Percentiles rank a stretch among this genome's conserved stretches.
These are phyloP conservation scores for Drosophila chauvacae DNA, from an alignment of 1,140 invertebrate genomes.

Conservation along the genomic window DNA sequence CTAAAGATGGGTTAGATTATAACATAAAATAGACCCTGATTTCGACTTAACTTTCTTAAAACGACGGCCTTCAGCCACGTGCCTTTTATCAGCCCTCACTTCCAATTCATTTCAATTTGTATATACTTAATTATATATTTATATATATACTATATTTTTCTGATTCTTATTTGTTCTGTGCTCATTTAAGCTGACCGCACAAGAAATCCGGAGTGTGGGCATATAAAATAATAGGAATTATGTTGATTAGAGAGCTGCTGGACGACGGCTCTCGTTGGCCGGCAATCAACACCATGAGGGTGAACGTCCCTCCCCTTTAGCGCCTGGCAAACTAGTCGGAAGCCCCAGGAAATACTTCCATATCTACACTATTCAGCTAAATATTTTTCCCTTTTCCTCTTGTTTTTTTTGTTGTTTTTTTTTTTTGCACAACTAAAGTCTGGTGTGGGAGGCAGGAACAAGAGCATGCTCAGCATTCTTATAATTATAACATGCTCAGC, in stretches of 20 bases:
- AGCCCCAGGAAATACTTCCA: slow-evolving; percentile 19
- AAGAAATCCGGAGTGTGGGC: slow-evolving; percentile 33
- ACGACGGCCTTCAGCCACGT: slow-evolving; percentile 29
- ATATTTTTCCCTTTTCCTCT: slow-evolving; percentile 15
- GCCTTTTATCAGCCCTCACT: slow-evolving; percentile 34
- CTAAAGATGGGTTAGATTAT: not conserved
- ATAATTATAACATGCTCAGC: slow-evolving; percentile 80
- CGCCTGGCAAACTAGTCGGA: not conserved
- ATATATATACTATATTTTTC: slow-evolving; percentile 2
- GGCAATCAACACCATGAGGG: slow-evolving; percentile 55
- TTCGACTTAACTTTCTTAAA: not conserved
- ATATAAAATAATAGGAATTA: slow-evolving; percentile 71
- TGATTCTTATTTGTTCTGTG: slow-evolving; percentile 8
- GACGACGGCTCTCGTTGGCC: slow-evolving; percentile 8
- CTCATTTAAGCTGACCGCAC: slow-evolving; percentile 30
- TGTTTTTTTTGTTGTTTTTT: not conserved
- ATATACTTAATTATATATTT: slow-evolving; percentile 4
- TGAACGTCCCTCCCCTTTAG: not conserved
- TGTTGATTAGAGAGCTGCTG: slow-evolving; percentile 58
- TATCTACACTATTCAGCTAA: slow-evolving; percentile 55
- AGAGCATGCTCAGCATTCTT: slow-evolving; percentile 75
- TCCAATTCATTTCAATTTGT: slow-evolving; percentile 34
- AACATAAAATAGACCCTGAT: not conserved
- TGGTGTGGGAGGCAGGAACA: slow-evolving; percentile 10
- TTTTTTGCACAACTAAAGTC: slow-evolving; percentile 33